A percentile compares a stretch with the other conserved stretches of the same genome.
Conservation (phyloP, 2,797 vertebrate genomes). For the Coccyzus lansbergi region DNA sequence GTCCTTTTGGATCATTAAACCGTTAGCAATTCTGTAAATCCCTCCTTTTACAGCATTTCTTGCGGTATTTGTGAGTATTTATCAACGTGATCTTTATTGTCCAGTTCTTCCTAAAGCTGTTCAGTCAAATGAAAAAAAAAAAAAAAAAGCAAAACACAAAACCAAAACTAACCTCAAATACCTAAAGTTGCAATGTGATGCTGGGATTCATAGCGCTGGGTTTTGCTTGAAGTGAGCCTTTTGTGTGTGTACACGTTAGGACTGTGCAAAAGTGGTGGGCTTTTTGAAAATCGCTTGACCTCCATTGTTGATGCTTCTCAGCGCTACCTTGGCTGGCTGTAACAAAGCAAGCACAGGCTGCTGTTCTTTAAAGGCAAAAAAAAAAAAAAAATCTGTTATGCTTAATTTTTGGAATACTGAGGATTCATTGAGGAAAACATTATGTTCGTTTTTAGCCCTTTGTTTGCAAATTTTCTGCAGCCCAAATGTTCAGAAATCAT, state of each 20-base stretch:
- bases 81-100: not conserved
- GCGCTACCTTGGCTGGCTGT: slow-evolving; percentile 27
- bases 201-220: not conserved
- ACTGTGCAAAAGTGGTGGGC: slow-evolving; percentile 46
- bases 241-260: slow-evolving; percentile 26
- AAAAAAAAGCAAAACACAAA: no score
- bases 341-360: slow-evolving; percentile 38
- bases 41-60: slow-evolving; percentile 5
- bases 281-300: slow-evolving; percentile 65
- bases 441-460: slow-evolving; percentile 65
- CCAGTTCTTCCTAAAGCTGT: slow-evolving; percentile 4
- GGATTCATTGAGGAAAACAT: slow-evolving; percentile 62
- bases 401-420: slow-evolving; percentile 54
- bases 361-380: not conserved
- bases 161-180: not conserved
- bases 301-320: slow-evolving; percentile 56
- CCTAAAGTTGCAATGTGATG: not conserved
- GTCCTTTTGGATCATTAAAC: not conserved
- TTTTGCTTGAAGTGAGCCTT: slow-evolving; percentile 20
- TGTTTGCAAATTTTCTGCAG: slow-evolving; percentile 70
- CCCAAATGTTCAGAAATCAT: slow-evolving; percentile 68
- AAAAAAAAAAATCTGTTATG: not conserved
- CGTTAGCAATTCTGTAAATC: not conserved
- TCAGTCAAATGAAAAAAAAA: not conserved
- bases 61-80: slow-evolving; percentile 12